phyloP scores from a whole-genome alignment of 2,888 invertebrate species.

The Apamea epomidion region DNA sequence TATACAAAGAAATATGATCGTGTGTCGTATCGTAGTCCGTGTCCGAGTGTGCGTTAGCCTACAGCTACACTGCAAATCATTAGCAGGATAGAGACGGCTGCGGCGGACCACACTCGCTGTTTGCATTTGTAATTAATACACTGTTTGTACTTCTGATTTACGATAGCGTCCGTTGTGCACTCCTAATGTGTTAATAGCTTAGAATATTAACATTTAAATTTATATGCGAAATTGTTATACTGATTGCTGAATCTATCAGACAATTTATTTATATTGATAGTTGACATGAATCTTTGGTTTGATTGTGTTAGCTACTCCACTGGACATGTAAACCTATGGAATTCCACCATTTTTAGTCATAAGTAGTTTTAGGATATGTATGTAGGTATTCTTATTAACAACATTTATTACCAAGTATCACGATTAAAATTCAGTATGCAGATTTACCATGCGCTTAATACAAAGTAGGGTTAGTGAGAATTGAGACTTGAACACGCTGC shows the following conservation, averaged over 20 bases:
- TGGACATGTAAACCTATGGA: too few species aligned
- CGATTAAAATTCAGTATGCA: slow-evolving; percentile 41
- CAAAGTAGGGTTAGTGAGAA: slow-evolving; percentile 48
- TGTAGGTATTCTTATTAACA: background rate
- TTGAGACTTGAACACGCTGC: slow-evolving; percentile 37
- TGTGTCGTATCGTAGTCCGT: slow-evolving; percentile 43
- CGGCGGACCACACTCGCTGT: slow-evolving; percentile 89
- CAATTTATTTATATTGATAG: background rate
- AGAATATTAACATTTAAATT: slow-evolving; percentile 80
- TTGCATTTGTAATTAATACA: slow-evolving; percentile 91
- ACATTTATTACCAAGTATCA: slow-evolving; percentile 10
- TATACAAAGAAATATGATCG: slow-evolving; percentile 10
- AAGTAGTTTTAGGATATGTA: too few species aligned
- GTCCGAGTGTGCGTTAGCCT: slow-evolving; percentile 57
- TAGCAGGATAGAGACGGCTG: slow-evolving; percentile 89
- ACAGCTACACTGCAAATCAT: slow-evolving; percentile 88
- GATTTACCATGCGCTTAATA: slow-evolving; percentile 30
- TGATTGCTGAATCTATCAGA: slow-evolving; percentile 5
- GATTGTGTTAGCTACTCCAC: too few species aligned
- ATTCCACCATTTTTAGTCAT: background rate
- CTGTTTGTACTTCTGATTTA: slow-evolving; percentile 90
- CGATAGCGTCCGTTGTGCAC: slow-evolving; percentile 85
- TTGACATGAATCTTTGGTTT: background rate
- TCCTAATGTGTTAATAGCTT: slow-evolving; percentile 89
- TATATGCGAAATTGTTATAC: slow-evolving; percentile 37